Conservation (phyloP, 2,888 invertebrate species). For the Chironomus riparius region DNA sequence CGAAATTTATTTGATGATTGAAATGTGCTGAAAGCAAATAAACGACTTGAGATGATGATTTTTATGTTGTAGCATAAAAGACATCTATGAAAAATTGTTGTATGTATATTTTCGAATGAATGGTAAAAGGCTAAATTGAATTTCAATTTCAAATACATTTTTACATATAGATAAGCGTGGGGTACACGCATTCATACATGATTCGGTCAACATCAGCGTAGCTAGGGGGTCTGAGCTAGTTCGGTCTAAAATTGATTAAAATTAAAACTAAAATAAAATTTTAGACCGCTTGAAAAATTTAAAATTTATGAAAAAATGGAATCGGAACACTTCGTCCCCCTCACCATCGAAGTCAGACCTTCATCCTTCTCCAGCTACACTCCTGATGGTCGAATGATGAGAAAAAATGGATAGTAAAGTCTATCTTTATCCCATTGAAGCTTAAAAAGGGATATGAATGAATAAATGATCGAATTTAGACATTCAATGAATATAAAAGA, state of each 20-base stretch:
- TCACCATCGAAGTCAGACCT: too few species aligned
- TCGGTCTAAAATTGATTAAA: too few species aligned
- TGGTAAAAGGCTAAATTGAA: neutral
- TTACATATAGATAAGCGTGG: neutral
- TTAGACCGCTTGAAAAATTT: too few species aligned
- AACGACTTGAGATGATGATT: conserved; percentile 10
- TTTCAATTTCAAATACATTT: neutral
- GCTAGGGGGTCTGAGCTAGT: too few species aligned
- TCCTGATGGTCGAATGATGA: neutral
- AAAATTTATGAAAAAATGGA: too few species aligned
- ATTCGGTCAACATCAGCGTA: neutral
- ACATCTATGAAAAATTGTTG: neutral
- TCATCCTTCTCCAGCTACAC: too few species aligned
- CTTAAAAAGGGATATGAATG: neutral
- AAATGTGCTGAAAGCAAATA: conserved; percentile 12
- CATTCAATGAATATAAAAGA: neutral
- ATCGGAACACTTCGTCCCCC: too few species aligned
- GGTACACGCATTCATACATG: neutral
- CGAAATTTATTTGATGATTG: conserved; percentile 8
- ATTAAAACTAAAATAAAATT: too few species aligned
- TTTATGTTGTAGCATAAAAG: neutral
- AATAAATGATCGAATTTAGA: neutral
- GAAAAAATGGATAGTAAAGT: neutral
- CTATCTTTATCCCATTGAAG: neutral
- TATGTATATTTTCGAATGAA: neutral